Conservation (phyloP, 2,888 invertebrate species). For the Drosophila neonasuta region DNA sequence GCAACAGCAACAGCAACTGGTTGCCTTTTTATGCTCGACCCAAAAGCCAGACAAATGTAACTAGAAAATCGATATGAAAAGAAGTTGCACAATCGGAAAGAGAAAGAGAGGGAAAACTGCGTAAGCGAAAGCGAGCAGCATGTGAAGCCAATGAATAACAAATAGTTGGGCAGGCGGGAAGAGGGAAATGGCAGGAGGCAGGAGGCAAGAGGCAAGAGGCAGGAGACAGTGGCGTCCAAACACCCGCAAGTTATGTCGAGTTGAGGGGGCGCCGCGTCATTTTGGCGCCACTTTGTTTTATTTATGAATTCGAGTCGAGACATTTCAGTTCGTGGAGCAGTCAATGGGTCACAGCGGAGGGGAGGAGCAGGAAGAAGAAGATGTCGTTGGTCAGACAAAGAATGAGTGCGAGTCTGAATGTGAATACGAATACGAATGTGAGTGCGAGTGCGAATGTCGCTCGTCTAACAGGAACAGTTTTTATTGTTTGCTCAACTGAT, state of each 20-base stretch:
- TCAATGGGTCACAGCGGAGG: slow-evolving; percentile 17
- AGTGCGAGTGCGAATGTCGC: neutral
- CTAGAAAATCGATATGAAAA: slow-evolving; percentile 64
- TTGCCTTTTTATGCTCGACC: slow-evolving; percentile 61
- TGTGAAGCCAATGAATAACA: slow-evolving; percentile 76
- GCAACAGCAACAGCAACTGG: too few species aligned
- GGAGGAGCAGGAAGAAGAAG: too few species aligned
- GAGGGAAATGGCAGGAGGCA: too few species aligned
- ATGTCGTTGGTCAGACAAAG: slow-evolving; percentile 21
- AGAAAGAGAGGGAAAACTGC: slow-evolving; percentile 2
- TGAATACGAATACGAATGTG: neutral
- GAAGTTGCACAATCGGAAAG: slow-evolving; percentile 56
- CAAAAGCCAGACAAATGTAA: slow-evolving; percentile 75
- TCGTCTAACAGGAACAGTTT: slow-evolving; percentile 35
- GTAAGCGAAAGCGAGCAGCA: slow-evolving; percentile 47
- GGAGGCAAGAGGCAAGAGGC: neutral
- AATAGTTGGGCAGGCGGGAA: slow-evolving; percentile 40
- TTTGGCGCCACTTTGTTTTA: slow-evolving; percentile 75
- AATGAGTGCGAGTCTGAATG: neutral
- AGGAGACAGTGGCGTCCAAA: neutral
- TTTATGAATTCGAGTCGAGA: slow-evolving; percentile 69
- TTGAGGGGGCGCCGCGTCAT: slow-evolving; percentile 55
- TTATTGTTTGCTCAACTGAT: slow-evolving; percentile 74
- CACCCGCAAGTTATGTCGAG: slow-evolving; percentile 10
- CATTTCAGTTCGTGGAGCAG: slow-evolving; percentile 43